phyloP scores from a whole-genome alignment of 37 sponge, comb jelly and placozoan species.

The Crambe crambe region DNA sequence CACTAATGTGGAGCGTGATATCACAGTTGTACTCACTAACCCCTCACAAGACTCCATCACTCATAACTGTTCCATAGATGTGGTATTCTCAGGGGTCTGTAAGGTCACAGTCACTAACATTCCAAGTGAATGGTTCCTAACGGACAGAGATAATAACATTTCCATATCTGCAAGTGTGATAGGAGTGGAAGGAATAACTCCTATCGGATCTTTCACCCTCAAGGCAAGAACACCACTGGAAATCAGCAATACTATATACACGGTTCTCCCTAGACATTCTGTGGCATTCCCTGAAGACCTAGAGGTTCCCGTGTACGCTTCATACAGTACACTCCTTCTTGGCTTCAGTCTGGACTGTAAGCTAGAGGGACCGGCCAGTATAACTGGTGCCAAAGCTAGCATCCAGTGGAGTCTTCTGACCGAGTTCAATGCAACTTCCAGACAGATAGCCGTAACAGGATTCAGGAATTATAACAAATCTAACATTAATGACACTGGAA shows the following conservation, averaged over 20 bases:
- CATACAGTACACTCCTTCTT: not conserved
- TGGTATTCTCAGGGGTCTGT: not conserved
- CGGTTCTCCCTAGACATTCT: slow-evolving; percentile 15
- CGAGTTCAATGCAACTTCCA: not conserved
- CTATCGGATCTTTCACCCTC: not conserved
- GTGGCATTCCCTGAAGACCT: slow-evolving; percentile 13
- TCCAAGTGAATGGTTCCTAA: slow-evolving; percentile 3
- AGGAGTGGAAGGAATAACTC: not conserved
- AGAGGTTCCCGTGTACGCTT: slow-evolving; percentile 17
- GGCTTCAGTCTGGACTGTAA: slow-evolving; percentile 34
- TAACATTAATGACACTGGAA: not conserved
- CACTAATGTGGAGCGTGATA: not conserved
- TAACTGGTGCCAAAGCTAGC: not conserved
- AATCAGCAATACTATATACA: not conserved
- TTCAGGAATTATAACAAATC: slow-evolving; percentile 28
- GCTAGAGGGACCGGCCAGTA: not conserved
- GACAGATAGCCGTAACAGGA: slow-evolving; percentile 19
- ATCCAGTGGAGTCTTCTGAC: slow-evolving; percentile 22
- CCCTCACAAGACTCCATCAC: not conserved
- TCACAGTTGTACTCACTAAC: not conserved
- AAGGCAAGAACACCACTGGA: not conserved
- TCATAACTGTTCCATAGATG: not conserved
- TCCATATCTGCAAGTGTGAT: not conserved
- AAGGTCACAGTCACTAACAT: not conserved
- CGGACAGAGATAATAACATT: not conserved